Evolutionary conservation across 2,113 vertebrate genomes (phyloP).

Genomic region (Caranx melampygus): DNA sequence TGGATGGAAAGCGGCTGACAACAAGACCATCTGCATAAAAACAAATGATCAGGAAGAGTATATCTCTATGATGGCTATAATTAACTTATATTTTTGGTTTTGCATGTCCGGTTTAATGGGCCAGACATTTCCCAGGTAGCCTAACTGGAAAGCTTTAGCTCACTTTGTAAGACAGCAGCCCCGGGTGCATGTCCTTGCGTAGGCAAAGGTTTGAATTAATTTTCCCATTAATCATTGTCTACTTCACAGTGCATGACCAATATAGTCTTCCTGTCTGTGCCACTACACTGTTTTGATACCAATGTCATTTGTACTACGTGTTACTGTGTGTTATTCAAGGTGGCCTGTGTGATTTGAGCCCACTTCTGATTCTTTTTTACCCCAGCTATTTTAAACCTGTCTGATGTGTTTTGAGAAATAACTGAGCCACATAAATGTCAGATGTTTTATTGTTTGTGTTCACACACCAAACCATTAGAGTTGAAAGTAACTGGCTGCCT

Average conservation of each 20-base stretch:
- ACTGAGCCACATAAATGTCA: not conserved
- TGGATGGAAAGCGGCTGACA: slow-evolving; percentile 1
- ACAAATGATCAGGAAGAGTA: no score
- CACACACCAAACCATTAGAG: not conserved
- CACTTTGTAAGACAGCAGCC: slow-evolving; percentile 34
- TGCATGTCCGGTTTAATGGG: not conserved
- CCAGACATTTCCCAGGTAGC: slow-evolving; percentile 1
- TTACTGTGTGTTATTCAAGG: not conserved
- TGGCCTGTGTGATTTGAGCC: not conserved
- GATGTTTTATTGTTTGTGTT: not conserved
- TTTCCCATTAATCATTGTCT: slow-evolving; percentile 57
- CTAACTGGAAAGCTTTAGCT: slow-evolving; percentile 20
- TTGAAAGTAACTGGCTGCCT: not conserved
- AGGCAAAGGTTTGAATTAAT: slow-evolving; percentile 20
- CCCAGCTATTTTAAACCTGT: not conserved
- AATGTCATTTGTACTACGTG: slow-evolving; percentile 17
- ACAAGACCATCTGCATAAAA: not conserved
- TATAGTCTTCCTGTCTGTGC: slow-evolving; percentile 5
- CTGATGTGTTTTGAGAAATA: not conserved
- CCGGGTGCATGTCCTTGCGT: slow-evolving; percentile 45
- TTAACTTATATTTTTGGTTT: not conserved
- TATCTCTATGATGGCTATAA: not conserved
- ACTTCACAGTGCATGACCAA: slow-evolving; percentile 22
- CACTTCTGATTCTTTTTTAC: not conserved
- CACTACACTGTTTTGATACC: slow-evolving; percentile 20